phyloP scores from a whole-genome alignment of 2,797 vertebrate species.

The Acanthornis magna region DNA sequence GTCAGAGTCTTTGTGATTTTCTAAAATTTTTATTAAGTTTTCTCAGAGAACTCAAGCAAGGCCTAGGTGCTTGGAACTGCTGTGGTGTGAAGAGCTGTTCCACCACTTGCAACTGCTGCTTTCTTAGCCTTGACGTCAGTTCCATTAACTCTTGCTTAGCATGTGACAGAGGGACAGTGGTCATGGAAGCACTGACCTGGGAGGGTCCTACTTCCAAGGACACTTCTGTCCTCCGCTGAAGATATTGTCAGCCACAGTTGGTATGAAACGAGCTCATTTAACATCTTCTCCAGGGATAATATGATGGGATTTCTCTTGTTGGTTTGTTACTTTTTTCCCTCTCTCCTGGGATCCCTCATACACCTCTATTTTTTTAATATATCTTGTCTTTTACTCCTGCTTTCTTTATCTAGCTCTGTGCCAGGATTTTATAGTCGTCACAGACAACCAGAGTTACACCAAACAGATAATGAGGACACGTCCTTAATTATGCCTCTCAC shows the following conservation, averaged over 20 bases:
- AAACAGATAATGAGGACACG: neutral
- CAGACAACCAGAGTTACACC: neutral
- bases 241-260: neutral
- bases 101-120: neutral
- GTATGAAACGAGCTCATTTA: neutral
- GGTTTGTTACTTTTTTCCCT: neutral
- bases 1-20: neutral
- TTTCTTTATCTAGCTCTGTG: neutral
- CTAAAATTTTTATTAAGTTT: neutral
- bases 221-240: neutral
- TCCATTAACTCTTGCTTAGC: neutral
- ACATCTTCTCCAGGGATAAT: neutral
- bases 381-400: neutral
- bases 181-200: neutral
- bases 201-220: neutral
- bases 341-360: neutral
- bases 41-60: neutral
- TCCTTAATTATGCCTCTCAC: neutral
- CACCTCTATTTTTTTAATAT: neutral
- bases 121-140: neutral
- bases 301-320: neutral
- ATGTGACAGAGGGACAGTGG: neutral
- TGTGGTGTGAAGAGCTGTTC: neutral
- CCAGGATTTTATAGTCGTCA: neutral
- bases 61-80: rapidly evolving